These are phyloP conservation scores for Tokudaia muenninki DNA, from an alignment of 2,797 vertebrate genomes.

Conservation along the genomic window DNA sequence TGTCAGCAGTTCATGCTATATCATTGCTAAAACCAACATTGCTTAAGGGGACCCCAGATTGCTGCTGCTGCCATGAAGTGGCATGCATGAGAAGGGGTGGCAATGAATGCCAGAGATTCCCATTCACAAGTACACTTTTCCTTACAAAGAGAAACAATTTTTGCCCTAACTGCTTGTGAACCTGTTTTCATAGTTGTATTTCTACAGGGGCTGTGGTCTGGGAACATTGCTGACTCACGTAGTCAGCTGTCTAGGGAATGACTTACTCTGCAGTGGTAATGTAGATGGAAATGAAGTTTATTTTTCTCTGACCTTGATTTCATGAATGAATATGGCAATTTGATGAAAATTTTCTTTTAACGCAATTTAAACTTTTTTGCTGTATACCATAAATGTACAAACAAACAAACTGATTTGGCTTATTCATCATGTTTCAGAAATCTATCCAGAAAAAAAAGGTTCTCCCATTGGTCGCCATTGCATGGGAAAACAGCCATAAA, in stretches of 20 bases:
- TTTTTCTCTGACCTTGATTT: background rate
- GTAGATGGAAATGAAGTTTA: background rate
- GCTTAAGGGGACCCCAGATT: background rate
- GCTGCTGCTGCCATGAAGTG: background rate
- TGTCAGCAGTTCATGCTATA: background rate
- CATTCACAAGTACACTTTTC: background rate
- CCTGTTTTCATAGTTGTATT: background rate
- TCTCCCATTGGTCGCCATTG: background rate
- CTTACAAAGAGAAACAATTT: conserved; percentile 25
- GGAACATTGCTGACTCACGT: background rate
- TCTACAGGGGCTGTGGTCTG: background rate
- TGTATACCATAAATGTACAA: background rate
- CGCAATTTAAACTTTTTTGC: background rate
- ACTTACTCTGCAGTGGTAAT: background rate
- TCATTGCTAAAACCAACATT: background rate
- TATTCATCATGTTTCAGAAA: background rate
- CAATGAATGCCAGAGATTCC: background rate
- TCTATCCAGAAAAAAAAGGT: background rate
- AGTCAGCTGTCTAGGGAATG: background rate
- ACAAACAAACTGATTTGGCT: background rate
- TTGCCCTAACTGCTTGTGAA: background rate
- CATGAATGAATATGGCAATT: background rate
- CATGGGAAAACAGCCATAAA: background rate
- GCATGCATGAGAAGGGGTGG: background rate
- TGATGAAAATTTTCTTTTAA: background rate